Evolutionary conservation across 1,140 invertebrate genomes (phyloP).

Genomic region (Drosophila malerkotliana): DNA sequence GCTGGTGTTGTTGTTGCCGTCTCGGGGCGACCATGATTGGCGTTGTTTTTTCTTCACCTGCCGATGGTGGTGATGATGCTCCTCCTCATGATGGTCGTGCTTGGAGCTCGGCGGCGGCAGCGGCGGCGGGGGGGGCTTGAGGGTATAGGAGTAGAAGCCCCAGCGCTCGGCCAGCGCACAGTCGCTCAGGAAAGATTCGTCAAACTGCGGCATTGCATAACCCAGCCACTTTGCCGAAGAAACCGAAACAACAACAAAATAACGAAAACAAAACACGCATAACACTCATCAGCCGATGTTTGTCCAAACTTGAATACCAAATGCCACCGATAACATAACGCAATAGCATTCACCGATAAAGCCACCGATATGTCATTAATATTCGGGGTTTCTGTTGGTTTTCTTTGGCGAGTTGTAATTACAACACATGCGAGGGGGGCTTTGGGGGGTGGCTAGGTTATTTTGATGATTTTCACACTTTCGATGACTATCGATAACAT

Average conservation of each 20-base stretch:
- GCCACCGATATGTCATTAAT: not conserved
- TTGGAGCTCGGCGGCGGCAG: too few species aligned
- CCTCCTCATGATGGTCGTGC: not conserved
- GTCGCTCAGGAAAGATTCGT: conserved; percentile 79
- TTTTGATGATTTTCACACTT: too few species aligned
- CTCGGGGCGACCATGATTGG: conserved; percentile 7
- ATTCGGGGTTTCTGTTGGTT: conserved; percentile 6
- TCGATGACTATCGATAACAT: too few species aligned
- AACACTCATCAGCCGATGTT: too few species aligned
- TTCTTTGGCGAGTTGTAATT: conserved; percentile 15
- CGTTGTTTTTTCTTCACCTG: not conserved
- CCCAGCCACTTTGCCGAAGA: conserved; percentile 1
- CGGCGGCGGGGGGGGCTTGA: conserved; percentile 33
- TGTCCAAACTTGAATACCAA: too few species aligned
- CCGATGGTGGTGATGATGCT: not conserved
- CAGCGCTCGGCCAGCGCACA: conserved; percentile 73
- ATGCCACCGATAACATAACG: not conserved
- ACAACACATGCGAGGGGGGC: not conserved
- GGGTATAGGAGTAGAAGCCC: conserved; percentile 72
- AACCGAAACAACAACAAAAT: conserved; percentile 2
- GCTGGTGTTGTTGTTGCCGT: conserved; percentile 23
- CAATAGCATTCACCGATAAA: conserved; percentile 7
- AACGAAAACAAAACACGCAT: not conserved
- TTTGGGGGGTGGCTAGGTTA: not conserved
- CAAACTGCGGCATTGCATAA: conserved; percentile 82